phyloP scores from a whole-genome alignment of 2,113 vertebrate species.

The Corvus hawaiiensis region DNA sequence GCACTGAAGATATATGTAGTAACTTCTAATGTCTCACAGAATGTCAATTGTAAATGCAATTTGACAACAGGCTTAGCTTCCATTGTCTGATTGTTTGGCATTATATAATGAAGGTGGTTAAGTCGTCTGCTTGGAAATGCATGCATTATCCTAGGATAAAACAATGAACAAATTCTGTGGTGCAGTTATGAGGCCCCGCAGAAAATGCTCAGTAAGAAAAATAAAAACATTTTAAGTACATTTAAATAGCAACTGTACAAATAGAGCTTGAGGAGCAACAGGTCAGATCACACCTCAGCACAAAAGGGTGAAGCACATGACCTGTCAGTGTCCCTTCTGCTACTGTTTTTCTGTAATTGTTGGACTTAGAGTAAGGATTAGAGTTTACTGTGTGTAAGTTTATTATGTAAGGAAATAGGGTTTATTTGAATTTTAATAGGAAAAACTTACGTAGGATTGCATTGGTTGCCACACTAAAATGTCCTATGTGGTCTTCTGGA shows the following conservation, averaged over 20 bases:
- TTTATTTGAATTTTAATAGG: background rate
- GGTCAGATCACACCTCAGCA: background rate
- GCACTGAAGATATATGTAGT: constrained; percentile 35
- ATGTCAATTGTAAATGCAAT: constrained; percentile 3
- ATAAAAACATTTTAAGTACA: background rate
- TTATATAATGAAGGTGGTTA: constrained; percentile 24
- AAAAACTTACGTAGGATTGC: background rate
- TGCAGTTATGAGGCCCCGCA: background rate
- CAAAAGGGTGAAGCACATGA: background rate
- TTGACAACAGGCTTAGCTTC: constrained; percentile 17
- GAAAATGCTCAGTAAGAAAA: background rate
- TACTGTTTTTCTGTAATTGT: background rate
- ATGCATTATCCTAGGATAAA: background rate
- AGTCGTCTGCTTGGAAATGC: background rate
- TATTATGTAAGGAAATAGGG: background rate
- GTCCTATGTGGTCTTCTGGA: background rate
- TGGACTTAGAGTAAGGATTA: background rate
- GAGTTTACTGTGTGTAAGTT: background rate
- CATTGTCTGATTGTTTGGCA: constrained; percentile 31
- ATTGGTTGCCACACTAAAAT: background rate
- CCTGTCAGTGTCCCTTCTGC: background rate
- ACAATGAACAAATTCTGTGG: background rate
- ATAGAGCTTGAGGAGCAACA: background rate
- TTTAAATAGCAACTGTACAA: background rate
- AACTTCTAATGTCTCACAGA: constrained; percentile 18